Percentiles rank a stretch among this genome's conserved stretches.
phyloP scores from a whole-genome alignment of 1,140 invertebrate species.

The Varroa destructor region DNA sequence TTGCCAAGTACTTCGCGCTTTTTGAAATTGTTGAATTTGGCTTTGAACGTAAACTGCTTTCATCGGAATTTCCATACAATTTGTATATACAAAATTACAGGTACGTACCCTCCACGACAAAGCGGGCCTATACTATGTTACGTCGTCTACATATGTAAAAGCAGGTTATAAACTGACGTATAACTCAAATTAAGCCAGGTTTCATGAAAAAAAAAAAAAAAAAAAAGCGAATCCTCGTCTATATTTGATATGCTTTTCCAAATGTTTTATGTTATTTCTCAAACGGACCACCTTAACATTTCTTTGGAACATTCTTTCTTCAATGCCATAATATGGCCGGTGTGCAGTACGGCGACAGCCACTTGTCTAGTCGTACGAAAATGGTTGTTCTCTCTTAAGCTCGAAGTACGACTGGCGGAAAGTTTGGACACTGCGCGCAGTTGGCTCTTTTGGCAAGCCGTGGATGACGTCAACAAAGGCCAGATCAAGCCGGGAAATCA shows the following conservation, averaged over 20 bases:
- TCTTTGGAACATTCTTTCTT: too few relatives aligned
- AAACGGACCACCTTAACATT: too few relatives aligned
- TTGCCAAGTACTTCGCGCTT: conserved; percentile 81
- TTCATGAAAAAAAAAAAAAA: too few relatives aligned
- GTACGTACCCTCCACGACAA: too few relatives aligned
- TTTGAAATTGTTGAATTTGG: conserved; percentile 97
- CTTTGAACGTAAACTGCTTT: conserved; percentile 83
- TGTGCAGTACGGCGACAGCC: conserved; percentile 87
- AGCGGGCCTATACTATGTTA: too few relatives aligned
- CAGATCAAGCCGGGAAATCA: conserved; percentile 73
- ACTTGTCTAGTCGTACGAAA: conserved; percentile 84
- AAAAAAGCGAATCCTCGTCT: too few relatives aligned
- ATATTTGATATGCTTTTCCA: too few relatives aligned
- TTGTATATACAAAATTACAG: conserved; percentile 82
- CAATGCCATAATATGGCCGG: too few relatives aligned
- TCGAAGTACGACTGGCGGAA: conserved; percentile 54
- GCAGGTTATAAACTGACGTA: too few relatives aligned
- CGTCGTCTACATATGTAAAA: too few relatives aligned
- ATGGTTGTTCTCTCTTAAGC: conserved; percentile 74
- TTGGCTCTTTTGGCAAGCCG: conserved; percentile 69
- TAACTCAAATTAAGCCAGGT: too few relatives aligned
- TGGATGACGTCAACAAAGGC: conserved; percentile 87
- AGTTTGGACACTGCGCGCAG: conserved; percentile 50
- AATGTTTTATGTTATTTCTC: too few relatives aligned
- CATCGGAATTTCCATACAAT: conserved; percentile 75